Conservation (phyloP, 1,140 invertebrate species). For the Drosophila littoralis region DNA sequence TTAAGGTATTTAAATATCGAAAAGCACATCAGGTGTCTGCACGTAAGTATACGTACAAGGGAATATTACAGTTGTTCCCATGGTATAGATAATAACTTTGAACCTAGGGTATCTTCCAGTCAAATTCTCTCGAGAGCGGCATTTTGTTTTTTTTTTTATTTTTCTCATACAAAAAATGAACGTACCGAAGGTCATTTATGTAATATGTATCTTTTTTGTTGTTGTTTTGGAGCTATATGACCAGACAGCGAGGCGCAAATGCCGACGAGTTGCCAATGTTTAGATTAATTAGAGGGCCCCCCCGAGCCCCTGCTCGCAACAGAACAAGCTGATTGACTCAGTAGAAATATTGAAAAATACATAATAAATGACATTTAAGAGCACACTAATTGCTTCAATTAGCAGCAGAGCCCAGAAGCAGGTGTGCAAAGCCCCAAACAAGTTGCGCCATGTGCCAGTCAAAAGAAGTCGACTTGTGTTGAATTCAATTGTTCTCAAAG, state of each 20-base stretch:
- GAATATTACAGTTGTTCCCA: too few relatives aligned
- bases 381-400: conserved; percentile 76
- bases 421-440: conserved; percentile 66
- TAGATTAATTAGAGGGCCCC: conserved; percentile 58
- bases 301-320: background rate
- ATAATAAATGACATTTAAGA: conserved; percentile 61
- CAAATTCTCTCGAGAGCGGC: background rate
- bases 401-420: conserved; percentile 43
- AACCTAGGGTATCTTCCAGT: background rate
- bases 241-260: conserved; percentile 43
- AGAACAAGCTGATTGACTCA: conserved; percentile 58
- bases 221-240: conserved; percentile 55
- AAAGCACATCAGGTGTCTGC: too few relatives aligned
- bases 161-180: conserved; percentile 51
- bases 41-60: too few relatives aligned
- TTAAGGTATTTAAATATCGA: too few relatives aligned
- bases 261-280: conserved; percentile 15
- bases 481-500: conserved; percentile 65
- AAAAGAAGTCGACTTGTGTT: conserved; percentile 32
- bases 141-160: background rate
- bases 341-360: conserved; percentile 41
- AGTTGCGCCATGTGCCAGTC: conserved; percentile 60
- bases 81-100: too few relatives aligned
- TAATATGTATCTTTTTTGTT: conserved; percentile 40
- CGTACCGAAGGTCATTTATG: conserved; percentile 64